Evolutionary conservation across 2,113 vertebrate species (phyloP).

Genomic region (Axis porcinus): DNA sequence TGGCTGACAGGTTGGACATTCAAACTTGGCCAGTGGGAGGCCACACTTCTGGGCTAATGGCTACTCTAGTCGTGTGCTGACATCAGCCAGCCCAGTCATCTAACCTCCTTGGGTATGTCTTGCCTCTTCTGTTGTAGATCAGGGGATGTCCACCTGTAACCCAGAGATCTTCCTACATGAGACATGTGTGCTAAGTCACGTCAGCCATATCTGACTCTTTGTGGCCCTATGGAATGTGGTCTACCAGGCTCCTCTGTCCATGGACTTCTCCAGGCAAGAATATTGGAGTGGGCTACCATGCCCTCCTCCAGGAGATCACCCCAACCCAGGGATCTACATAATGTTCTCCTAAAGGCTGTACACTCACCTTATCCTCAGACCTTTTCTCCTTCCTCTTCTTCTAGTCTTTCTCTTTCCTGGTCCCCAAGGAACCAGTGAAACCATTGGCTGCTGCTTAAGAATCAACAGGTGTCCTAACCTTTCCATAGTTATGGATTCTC

Average conservation of each 20-base stretch:
- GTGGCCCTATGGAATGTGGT: not conserved
- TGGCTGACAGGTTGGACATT: not conserved
- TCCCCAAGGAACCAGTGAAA: not conserved
- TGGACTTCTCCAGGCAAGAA: not conserved
- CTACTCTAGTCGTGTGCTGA: not conserved
- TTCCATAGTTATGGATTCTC: not conserved
- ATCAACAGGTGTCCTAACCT: accelerated
- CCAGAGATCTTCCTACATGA: not conserved
- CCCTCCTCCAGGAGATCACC: not conserved
- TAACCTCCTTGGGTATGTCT: accelerated
- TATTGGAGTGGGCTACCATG: not conserved
- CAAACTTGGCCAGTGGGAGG: not conserved
- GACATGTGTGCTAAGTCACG: not conserved
- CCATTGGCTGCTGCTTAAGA: not conserved
- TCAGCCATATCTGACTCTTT: not conserved
- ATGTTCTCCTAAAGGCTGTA: not conserved
- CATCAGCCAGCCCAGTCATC: not conserved
- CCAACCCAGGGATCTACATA: not conserved
- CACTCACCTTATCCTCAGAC: no score
- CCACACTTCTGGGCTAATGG: not conserved
- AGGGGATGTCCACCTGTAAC: not conserved
- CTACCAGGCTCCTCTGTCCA: not conserved
- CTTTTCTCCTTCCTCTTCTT: not conserved
- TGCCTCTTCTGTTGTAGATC: no score
- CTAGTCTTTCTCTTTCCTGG: not conserved